Evolutionary conservation across 2,888 invertebrate species (phyloP).

Genomic region (Eulithis testata): DNA sequence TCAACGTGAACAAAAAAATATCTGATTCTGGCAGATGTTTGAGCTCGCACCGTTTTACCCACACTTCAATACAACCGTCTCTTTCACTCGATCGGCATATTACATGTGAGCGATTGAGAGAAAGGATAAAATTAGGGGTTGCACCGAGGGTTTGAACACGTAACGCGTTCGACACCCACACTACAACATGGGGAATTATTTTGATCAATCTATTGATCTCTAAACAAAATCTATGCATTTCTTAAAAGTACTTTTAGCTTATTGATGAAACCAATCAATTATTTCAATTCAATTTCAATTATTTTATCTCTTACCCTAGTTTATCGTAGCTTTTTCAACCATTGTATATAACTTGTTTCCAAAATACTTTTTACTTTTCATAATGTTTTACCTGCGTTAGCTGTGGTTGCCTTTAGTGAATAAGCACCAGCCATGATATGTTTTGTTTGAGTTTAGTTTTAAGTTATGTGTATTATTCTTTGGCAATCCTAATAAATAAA

Average conservation of each 20-base stretch:
- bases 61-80: conserved; percentile 51
- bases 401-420: no score
- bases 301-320: no score
- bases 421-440: no score
- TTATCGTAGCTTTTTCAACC: no score
- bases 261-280: no score
- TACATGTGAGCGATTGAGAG: conserved; percentile 51
- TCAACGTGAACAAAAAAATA: conserved; percentile 67
- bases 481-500: no score
- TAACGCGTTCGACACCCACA: conserved; percentile 63
- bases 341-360: no score
- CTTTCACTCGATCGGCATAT: conserved; percentile 36
- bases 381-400: no score
- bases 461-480: no score
- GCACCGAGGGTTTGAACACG: conserved; percentile 70
- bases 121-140: conserved; percentile 68
- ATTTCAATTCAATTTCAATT: no score
- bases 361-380: no score
- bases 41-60: conserved; percentile 64
- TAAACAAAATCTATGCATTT: conserved; percentile 64
- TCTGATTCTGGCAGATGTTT: conserved; percentile 78
- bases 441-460: no score
- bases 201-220: conserved; percentile 75
- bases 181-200: conserved; percentile 56
- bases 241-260: conserved; percentile 45